Evolutionary conservation across 2,888 invertebrate species (phyloP).

Genomic region (Heliconius cydno): DNA sequence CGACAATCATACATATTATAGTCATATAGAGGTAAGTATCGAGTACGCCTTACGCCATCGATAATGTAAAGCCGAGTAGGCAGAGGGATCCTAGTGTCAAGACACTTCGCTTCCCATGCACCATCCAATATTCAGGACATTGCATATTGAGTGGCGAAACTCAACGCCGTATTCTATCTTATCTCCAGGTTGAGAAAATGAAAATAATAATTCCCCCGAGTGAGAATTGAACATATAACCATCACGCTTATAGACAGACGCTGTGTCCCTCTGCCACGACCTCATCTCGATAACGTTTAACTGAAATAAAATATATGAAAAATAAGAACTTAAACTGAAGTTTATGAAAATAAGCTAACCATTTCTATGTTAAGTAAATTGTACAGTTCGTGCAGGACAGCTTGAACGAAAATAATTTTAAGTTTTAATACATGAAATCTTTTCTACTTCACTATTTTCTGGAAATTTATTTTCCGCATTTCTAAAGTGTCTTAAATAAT

Average conservation of each 20-base stretch:
- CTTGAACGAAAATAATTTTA: background rate
- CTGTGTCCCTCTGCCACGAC: too few relatives aligned
- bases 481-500: background rate
- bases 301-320: background rate
- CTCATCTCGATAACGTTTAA: background rate
- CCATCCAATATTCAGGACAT: too few relatives aligned
- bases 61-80: too few relatives aligned
- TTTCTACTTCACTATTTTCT: too few relatives aligned
- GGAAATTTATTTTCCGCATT: background rate
- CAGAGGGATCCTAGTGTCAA: too few relatives aligned
- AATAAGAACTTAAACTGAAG: background rate
- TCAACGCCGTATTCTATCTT: too few relatives aligned
- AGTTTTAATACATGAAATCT: background rate
- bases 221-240: background rate
- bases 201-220: background rate
- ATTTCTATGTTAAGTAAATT: background rate
- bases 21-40: too few relatives aligned
- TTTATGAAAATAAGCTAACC: background rate
- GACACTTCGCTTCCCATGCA: too few relatives aligned
- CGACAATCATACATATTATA: too few relatives aligned
- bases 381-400: background rate
- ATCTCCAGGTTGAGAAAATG: too few relatives aligned
- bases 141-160: too few relatives aligned
- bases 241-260: background rate
- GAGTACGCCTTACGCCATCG: too few relatives aligned